Evolutionary conservation across 1,140 invertebrate species (phyloP), one percentile per base, ranked within the genome.

Genomic region (Physella acuta): DNA sequence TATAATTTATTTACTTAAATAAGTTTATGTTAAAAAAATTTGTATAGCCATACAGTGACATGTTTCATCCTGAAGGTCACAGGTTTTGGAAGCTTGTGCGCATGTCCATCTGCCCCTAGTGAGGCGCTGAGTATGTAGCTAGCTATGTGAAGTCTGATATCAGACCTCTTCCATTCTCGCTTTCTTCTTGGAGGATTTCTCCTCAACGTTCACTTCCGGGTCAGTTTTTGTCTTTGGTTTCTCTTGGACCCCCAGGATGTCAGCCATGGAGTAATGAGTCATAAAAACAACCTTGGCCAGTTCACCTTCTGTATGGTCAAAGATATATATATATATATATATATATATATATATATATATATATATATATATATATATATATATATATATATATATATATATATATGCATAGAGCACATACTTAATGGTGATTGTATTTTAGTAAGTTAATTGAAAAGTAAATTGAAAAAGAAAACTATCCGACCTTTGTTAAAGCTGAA

Each of bases 211-310:
- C 0, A 71, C 20, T 2, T 31, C 3, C n/a, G 4, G 17, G 8
- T 66, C 3, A n/a, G 66, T 53, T 17, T 20, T 17, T 59, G 2
- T 31, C 3, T 68, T 39, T 44, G 31, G n/a, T 26, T 56, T 37
- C 8, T 2, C 3, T 28, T 37, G 5, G 14, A 55, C 70, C 3
- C 39, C 70, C 0, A 97, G 85, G 75, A 96, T 93, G 77, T 94
- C 90, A 79, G 95, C 93, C 16, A 97, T 87, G 55, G 92, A 90
- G 82, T 95, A 92, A 84, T 96, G 97, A 0, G 93, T 93, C 77
- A 95, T 92, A 85, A 97, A 97, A 0, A 97, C 94, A 67, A 97
- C 89, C 68, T 94, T 89, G 1, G 96, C 92, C 14, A 95, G 85
- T 20, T 93, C 83, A 53, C 72, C 80, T 81, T n/a, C 4, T 3